Percentiles rank a stretch among this genome's conserved stretches.
phyloP scores from a whole-genome alignment of 2,888 invertebrate genomes.

The Tachina fera region DNA sequence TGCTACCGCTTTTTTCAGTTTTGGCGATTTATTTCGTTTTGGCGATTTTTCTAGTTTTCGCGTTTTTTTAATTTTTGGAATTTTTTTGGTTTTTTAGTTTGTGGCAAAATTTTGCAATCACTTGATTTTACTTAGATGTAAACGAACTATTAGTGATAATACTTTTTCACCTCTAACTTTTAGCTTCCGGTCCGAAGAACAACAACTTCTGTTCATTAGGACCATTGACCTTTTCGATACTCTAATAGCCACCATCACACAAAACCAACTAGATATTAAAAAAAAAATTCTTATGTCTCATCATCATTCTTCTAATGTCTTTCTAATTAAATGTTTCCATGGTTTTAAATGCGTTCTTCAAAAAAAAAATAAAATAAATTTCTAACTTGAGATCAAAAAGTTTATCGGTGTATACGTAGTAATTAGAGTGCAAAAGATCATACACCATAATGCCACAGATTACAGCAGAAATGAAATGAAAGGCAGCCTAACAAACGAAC shows the following conservation, averaged over 20 bases:
- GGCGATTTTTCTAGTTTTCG: too few relatives aligned
- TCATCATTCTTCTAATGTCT: conserved; percentile 6
- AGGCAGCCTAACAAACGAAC: conserved; percentile 5
- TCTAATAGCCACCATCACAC: not conserved
- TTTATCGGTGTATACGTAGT: conserved; percentile 65
- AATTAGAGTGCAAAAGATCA: conserved; percentile 71
- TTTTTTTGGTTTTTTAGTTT: too few relatives aligned
- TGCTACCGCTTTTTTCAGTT: too few relatives aligned
- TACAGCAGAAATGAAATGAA: conserved; percentile 49
- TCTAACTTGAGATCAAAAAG: conserved; percentile 60
- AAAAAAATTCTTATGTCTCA: not conserved
- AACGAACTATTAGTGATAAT: too few relatives aligned
- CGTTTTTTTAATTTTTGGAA: too few relatives aligned
- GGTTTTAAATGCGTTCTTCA: conserved; percentile 7
- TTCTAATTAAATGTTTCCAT: conserved; percentile 47
- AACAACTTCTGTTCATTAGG: not conserved
- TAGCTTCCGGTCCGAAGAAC: too few relatives aligned
- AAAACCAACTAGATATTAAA: not conserved
- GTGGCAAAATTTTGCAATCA: too few relatives aligned
- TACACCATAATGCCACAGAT: conserved; percentile 65
- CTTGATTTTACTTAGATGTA: too few relatives aligned
- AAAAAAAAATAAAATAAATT: conserved; percentile 16
- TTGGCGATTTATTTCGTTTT: too few relatives aligned
- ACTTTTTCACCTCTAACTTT: too few relatives aligned
- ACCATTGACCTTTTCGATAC: conserved; percentile 1